These are phyloP conservation scores for Alosa sapidissima DNA, from an alignment of 2,797 vertebrate genomes.

Conservation along the genomic window DNA sequence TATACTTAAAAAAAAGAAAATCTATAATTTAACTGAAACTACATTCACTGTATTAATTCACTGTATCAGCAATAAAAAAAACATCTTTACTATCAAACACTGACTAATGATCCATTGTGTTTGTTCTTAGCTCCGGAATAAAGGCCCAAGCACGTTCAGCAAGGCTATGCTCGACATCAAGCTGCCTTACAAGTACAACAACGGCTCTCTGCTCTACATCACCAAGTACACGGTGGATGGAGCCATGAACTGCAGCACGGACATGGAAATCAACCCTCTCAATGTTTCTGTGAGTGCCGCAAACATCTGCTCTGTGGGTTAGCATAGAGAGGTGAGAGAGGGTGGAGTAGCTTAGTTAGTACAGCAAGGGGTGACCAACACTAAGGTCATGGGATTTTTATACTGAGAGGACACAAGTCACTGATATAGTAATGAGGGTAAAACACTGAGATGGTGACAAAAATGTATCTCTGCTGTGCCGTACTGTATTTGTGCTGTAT, in stretches of 20 bases:
- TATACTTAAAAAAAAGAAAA: no score
- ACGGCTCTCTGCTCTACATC: constrained; percentile 86
- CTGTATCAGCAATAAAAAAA: background rate
- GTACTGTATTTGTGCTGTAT: background rate
- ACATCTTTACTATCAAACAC: background rate
- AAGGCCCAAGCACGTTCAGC: constrained; percentile 91
- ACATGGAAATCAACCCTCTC: constrained; percentile 86
- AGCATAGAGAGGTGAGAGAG: no score
- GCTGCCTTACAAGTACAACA: constrained; percentile 85
- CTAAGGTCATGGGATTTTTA: background rate
- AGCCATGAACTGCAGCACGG: constrained; percentile 90
- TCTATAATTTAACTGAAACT: background rate
- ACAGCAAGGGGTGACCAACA: background rate
- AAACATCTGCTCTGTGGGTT: background rate
- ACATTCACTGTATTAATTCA: background rate
- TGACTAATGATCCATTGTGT: constrained; percentile 8
- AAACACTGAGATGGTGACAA: background rate
- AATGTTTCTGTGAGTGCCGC: constrained; percentile 80
- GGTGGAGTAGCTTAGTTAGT: no score
- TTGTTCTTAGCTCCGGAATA: constrained; percentile 83
- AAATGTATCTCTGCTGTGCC: background rate
- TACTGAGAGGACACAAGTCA: background rate
- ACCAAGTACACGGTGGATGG: constrained; percentile 87
- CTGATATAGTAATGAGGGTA: background rate
- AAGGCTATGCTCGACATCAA: constrained; percentile 86